phyloP scores from a whole-genome alignment of 2,797 vertebrate genomes.

The Pitangus sulphuratus region DNA sequence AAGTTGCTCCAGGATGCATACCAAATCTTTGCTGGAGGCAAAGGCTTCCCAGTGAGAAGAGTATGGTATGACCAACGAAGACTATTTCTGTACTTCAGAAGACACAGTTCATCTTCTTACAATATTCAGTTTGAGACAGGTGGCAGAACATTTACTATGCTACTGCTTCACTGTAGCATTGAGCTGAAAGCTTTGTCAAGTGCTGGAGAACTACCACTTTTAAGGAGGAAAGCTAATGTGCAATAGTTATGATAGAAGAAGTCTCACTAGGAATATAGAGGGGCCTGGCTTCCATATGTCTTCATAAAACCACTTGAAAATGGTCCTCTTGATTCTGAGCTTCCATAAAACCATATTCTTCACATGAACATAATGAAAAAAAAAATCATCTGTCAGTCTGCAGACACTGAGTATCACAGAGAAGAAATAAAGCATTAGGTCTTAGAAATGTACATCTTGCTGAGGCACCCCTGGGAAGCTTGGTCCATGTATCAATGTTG shows the following conservation, averaged over 20 bases:
- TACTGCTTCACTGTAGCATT: neutral
- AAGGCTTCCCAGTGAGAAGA: neutral
- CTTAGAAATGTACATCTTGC: neutral
- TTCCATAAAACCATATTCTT: neutral
- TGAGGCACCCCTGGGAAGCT: neutral
- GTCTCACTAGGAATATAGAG: neutral
- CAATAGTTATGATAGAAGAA: slow-evolving; percentile 4
- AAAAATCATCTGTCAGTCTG: neutral
- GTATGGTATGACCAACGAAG: neutral
- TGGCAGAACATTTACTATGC: neutral
- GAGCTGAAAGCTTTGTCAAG: slow-evolving; percentile 24
- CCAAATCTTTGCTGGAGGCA: neutral
- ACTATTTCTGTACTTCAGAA: neutral
- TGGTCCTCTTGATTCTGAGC: neutral
- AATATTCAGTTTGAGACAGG: slow-evolving; percentile 12
- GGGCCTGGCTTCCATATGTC: neutral
- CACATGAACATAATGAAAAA: neutral
- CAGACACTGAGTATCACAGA: neutral
- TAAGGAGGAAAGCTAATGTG: neutral
- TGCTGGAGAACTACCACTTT: neutral
- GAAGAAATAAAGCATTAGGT: neutral
- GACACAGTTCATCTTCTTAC: neutral
- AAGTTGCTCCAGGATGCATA: neutral
- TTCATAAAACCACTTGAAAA: slow-evolving; percentile 41
- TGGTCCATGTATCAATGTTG: neutral